A percentile compares a stretch with the other conserved stretches of the same genome.
Conservation (phyloP, 2,888 invertebrate genomes). For the Epirrhoe tristata region DNA sequence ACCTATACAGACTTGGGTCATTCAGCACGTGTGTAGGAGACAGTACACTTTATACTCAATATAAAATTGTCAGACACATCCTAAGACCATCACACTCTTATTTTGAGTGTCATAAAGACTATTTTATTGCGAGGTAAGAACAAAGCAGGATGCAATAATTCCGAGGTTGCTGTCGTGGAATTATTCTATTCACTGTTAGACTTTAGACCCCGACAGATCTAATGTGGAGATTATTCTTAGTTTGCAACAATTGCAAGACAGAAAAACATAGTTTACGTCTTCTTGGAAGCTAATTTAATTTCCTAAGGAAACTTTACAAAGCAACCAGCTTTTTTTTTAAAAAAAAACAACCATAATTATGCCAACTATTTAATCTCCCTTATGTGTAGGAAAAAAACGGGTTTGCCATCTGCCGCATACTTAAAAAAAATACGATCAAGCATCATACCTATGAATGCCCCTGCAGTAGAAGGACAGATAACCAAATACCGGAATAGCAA, state of each 20-base stretch:
- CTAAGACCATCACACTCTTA: slow-evolving; percentile 40
- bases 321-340: too few relatives aligned
- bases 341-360: too few relatives aligned
- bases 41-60: slow-evolving; percentile 51
- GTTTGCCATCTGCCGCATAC: too few relatives aligned
- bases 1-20: slow-evolving; percentile 34
- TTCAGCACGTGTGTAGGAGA: slow-evolving; percentile 62
- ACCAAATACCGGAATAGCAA: too few relatives aligned
- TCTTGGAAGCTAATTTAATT: neutral
- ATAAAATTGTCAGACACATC: slow-evolving; percentile 49
- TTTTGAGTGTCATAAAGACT: slow-evolving; percentile 21
- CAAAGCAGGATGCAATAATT: slow-evolving; percentile 53
- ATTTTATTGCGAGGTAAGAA: slow-evolving; percentile 40
- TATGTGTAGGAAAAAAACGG: too few relatives aligned
- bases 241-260: slow-evolving; percentile 6
- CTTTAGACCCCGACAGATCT: slow-evolving; percentile 42
- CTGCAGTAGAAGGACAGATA: too few relatives aligned
- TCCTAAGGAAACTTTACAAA: neutral
- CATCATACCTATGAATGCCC: neutral
- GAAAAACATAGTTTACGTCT: neutral
- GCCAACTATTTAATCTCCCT: too few relatives aligned
- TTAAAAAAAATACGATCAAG: too few relatives aligned
- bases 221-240: slow-evolving; percentile 18
- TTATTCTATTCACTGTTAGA: slow-evolving; percentile 60
- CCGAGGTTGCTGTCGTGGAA: slow-evolving; percentile 53